Conservation (phyloP, 2,113 vertebrate species). For the Ictidomys tridecemlineatus region DNA sequence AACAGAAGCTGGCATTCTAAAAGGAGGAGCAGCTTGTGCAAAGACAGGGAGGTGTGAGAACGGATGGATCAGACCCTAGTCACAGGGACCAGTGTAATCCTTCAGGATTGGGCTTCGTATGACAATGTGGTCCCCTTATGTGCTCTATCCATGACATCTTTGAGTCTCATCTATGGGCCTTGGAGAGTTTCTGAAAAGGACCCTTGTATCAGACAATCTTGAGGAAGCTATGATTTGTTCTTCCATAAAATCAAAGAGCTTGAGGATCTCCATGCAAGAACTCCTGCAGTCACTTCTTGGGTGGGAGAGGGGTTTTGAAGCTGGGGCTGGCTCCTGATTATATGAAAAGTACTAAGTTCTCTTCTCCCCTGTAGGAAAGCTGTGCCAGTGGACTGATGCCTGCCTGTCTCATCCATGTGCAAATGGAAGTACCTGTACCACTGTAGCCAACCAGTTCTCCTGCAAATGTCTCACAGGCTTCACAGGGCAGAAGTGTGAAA, state of each 20-base stretch:
- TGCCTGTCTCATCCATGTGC: constrained; percentile 94
- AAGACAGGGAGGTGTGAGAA: background rate
- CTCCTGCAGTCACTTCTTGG: background rate
- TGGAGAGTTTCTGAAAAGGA: background rate
- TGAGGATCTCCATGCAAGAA: background rate
- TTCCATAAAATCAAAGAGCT: background rate
- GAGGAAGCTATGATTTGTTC: background rate
- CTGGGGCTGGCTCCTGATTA: background rate
- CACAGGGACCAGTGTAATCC: background rate
- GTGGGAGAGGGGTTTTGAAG: background rate
- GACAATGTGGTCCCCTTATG: background rate
- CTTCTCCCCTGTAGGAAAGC: constrained; percentile 85
- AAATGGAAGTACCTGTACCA: constrained; percentile 91
- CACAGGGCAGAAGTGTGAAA: constrained; percentile 91
- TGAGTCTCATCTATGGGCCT: background rate
- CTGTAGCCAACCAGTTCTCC: constrained; percentile 90
- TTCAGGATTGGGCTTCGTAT: background rate
- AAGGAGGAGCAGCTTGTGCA: background rate
- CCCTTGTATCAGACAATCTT: background rate
- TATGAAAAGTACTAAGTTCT: background rate
- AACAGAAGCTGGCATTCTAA: background rate
- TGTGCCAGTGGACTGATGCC: constrained; percentile 93
- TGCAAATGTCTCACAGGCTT: constrained; percentile 92
- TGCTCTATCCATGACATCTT: background rate
- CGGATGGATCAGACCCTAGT: background rate